Conservation (phyloP, 2,113 vertebrate genomes). For the Cricetomys ansorgei region DNA sequence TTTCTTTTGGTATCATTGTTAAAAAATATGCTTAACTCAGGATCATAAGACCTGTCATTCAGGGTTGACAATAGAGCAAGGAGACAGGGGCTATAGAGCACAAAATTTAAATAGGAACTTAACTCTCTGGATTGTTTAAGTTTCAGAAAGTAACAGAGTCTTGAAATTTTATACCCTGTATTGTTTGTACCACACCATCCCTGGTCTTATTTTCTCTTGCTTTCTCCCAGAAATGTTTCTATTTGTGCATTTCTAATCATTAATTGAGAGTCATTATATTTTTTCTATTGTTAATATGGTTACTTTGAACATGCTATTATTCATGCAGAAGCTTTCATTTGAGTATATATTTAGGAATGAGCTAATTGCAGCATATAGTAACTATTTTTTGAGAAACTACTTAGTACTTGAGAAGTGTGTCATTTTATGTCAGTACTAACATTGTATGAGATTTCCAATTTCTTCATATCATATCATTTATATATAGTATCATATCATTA, state of each 20-base stretch:
- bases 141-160: not conserved
- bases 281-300: not conserved
- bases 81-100: not conserved
- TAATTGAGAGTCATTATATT: not conserved
- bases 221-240: not conserved
- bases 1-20: conserved; percentile 23
- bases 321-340: not conserved
- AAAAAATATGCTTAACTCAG: not conserved
- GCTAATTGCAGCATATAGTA: not conserved
- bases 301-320: not conserved
- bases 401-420: not conserved
- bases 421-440: not conserved
- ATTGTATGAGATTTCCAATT: not conserved
- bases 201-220: not conserved
- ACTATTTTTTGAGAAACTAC: not conserved
- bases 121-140: not conserved
- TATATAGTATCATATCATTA: too few relatives aligned
- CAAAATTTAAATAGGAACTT: conserved; percentile 3
- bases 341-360: not conserved
- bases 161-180: not conserved
- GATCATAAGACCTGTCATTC: not conserved
- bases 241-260: not conserved
- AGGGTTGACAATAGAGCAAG: not conserved
- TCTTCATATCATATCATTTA: not conserved
- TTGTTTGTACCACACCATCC: not conserved